Conservation (phyloP, 2,113 vertebrate species). For the Lophotis ruficrista region DNA sequence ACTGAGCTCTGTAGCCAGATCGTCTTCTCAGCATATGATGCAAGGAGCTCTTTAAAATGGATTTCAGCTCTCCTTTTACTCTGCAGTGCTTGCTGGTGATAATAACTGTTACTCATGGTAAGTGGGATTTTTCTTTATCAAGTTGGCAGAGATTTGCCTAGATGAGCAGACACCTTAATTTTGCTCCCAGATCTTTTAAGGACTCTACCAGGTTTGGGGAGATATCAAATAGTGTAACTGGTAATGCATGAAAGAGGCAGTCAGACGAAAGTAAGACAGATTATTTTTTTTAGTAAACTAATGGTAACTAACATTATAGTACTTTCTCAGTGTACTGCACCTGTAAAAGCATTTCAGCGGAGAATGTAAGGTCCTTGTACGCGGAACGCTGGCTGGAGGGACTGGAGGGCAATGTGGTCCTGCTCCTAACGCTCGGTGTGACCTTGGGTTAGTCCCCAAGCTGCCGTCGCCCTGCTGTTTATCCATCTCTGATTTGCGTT, state of each 20-base stretch:
- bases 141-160: slow-evolving; percentile 2
- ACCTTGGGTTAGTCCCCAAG: slow-evolving; percentile 13
- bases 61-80: slow-evolving; percentile 46
- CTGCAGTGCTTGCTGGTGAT: slow-evolving; percentile 55
- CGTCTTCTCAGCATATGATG: slow-evolving; percentile 48
- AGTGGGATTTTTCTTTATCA: slow-evolving; percentile 57
- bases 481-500: neutral
- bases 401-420: neutral
- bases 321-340: neutral
- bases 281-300: neutral
- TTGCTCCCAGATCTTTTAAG: slow-evolving; percentile 3
- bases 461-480: neutral
- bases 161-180: slow-evolving; percentile 8
- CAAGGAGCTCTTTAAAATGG: slow-evolving; percentile 68
- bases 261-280: slow-evolving; percentile 14
- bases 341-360: neutral
- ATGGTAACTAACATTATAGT: neutral
- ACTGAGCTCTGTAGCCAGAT: slow-evolving; percentile 52
- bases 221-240: neutral
- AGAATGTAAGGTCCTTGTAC: neutral
- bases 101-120: slow-evolving; percentile 60
- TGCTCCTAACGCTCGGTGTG: neutral
- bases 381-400: neutral
- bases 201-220: neutral
- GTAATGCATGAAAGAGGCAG: slow-evolving; percentile 35